Evolutionary conservation across 2,888 invertebrate genomes (phyloP).

Genomic region (Agonopterix alstromeriana): DNA sequence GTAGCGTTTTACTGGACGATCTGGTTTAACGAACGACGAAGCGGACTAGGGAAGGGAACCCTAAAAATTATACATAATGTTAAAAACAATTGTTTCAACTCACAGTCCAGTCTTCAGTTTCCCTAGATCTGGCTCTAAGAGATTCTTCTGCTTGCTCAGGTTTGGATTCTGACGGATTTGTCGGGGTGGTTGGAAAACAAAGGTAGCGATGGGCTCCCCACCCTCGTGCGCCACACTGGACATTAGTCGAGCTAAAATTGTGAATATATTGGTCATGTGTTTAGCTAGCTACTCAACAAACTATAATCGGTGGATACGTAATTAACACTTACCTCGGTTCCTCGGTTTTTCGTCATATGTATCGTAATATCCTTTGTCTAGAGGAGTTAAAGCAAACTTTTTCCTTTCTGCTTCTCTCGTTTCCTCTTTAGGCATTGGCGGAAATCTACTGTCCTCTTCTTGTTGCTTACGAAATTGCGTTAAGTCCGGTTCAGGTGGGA

Average conservation of each 20-base stretch:
- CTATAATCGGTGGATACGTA: too few species aligned
- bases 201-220: too few species aligned
- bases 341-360: conserved; percentile 9
- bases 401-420: conserved; percentile 7
- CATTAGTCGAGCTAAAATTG: too few species aligned
- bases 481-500: not conserved
- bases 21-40: too few species aligned
- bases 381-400: conserved; percentile 41
- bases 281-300: too few species aligned
- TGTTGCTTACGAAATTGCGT: not conserved
- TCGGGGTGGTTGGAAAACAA: conserved; percentile 32
- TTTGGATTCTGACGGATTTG: conserved; percentile 61
- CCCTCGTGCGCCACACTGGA: too few species aligned
- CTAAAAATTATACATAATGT: not conserved
- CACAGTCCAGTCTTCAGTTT: conserved; percentile 44
- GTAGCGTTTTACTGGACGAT: too few species aligned
- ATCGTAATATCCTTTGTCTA: conserved; percentile 38
- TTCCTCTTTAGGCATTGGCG: too few species aligned
- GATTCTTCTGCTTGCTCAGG: conserved; percentile 46
- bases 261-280: too few species aligned
- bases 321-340: conserved; percentile 25
- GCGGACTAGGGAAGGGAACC: not conserved
- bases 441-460: not conserved
- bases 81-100: conserved; percentile 22
- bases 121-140: conserved; percentile 45